phyloP scores from a whole-genome alignment of 2,113 vertebrate species.

The Ictidomys tridecemlineatus region DNA sequence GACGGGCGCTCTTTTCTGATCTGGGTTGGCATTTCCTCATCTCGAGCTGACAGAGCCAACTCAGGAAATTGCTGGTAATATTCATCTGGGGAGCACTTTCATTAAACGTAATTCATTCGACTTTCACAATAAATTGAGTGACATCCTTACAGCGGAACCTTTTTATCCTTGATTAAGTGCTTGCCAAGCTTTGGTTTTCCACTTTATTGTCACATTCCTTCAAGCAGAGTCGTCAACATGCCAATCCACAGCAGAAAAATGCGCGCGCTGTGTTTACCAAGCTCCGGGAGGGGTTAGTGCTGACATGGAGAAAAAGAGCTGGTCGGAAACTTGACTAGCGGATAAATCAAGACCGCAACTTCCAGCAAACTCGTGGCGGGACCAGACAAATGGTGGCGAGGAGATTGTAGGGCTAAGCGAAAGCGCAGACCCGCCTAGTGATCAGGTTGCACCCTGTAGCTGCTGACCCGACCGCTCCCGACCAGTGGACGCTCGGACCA shows the following conservation, averaged over 20 bases:
- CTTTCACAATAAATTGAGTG: slow-evolving; percentile 94
- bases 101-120: slow-evolving; percentile 94
- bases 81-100: slow-evolving; percentile 93
- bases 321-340: slow-evolving; percentile 80
- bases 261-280: slow-evolving; percentile 87
- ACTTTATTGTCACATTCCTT: slow-evolving; percentile 91
- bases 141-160: slow-evolving; percentile 91
- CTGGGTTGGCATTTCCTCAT: slow-evolving; percentile 89
- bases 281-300: slow-evolving; percentile 86
- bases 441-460: neutral
- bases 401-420: neutral
- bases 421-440: neutral
- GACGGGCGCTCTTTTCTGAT: slow-evolving; percentile 87
- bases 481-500: neutral
- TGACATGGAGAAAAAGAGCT: slow-evolving; percentile 83
- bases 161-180: slow-evolving; percentile 93
- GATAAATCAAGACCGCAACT: slow-evolving; percentile 86
- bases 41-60: slow-evolving; percentile 90
- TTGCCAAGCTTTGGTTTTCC: slow-evolving; percentile 89
- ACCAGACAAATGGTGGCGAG: neutral
- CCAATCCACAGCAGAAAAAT: slow-evolving; percentile 87
- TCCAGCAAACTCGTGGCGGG: slow-evolving; percentile 33
- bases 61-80: slow-evolving; percentile 93
- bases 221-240: slow-evolving; percentile 90
- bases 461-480: neutral